Conservation (phyloP, 2,113 vertebrate genomes). For the Tringa solitaria region DNA sequence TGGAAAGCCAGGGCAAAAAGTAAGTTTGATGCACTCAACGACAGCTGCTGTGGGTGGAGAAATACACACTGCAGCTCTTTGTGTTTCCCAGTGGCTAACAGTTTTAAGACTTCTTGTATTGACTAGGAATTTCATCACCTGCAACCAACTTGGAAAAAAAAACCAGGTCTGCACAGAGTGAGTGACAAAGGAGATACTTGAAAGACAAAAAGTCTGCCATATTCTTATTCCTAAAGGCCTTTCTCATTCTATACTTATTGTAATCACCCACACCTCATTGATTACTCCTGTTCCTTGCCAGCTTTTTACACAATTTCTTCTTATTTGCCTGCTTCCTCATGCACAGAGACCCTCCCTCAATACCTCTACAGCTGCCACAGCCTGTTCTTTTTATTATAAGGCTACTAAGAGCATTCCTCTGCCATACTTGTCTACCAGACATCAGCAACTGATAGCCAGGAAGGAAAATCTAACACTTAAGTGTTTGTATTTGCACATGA, state of each 20-base stretch:
- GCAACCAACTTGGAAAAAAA: not conserved
- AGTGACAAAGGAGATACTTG: not conserved
- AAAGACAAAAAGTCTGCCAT: not conserved
- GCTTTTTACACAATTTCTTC: not conserved
- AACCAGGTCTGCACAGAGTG: not conserved
- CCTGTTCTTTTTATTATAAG: not conserved
- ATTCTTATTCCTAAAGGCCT: not conserved
- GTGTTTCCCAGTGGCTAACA: not conserved
- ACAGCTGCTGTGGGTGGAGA: not conserved
- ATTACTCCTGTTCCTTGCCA: not conserved
- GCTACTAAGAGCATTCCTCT: not conserved
- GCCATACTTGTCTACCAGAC: not conserved
- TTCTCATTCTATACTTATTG: not conserved
- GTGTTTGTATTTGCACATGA: not conserved
- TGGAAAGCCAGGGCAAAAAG: not conserved
- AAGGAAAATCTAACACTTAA: not conserved
- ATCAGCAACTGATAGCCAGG: not conserved
- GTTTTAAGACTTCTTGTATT: not conserved
- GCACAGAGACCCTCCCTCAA: not conserved
- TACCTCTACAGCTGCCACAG: not conserved
- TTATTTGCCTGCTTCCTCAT: not conserved
- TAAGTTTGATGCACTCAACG: not conserved
- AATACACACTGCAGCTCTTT: not conserved
- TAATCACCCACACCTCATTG: not conserved
- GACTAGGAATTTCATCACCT: not conserved